These are phyloP conservation scores for Protaetia brevitarsis DNA, from an alignment of 1,140 invertebrate genomes.

Conservation along the genomic window DNA sequence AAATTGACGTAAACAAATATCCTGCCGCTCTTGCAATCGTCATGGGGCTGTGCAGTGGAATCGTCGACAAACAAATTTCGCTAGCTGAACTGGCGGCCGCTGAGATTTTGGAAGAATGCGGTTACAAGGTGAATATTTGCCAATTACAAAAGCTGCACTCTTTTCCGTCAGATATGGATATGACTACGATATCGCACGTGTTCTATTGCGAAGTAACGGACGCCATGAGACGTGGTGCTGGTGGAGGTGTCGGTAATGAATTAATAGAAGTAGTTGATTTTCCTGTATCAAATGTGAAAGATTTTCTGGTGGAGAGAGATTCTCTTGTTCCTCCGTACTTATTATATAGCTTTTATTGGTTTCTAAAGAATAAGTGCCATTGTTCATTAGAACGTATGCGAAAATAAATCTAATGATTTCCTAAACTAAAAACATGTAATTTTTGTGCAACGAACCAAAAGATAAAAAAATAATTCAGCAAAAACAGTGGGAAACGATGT, in stretches of 20 bases:
- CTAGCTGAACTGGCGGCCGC: slow-evolving; percentile 75
- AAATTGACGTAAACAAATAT: slow-evolving; percentile 67
- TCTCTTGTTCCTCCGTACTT: not conserved
- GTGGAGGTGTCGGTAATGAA: slow-evolving; percentile 48
- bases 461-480: too few species aligned
- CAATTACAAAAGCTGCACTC: slow-evolving; percentile 68
- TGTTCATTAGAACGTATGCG: too few species aligned
- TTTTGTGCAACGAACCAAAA: too few species aligned
- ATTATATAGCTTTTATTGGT: not conserved
- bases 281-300: slow-evolving; percentile 64
- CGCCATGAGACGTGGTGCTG: slow-evolving; percentile 68
- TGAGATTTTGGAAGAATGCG: slow-evolving; percentile 90
- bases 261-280: slow-evolving; percentile 84
- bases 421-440: too few species aligned
- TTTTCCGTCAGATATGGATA: slow-evolving; percentile 41
- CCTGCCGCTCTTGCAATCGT: slow-evolving; percentile 72
- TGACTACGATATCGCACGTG: slow-evolving; percentile 59
- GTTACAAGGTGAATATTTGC: slow-evolving; percentile 75
- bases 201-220: slow-evolving; percentile 92
- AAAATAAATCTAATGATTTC: too few species aligned
- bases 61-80: slow-evolving; percentile 79
- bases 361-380: slow-evolving; percentile 1
- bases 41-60: slow-evolving; percentile 89
- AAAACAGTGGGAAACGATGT: too few species aligned
- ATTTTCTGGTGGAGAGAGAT: not conserved